Evolutionary conservation across 2,888 invertebrate species (phyloP), one percentile per base, ranked within the genome.

Genomic region (Mesorhabditis sp.): DNA sequence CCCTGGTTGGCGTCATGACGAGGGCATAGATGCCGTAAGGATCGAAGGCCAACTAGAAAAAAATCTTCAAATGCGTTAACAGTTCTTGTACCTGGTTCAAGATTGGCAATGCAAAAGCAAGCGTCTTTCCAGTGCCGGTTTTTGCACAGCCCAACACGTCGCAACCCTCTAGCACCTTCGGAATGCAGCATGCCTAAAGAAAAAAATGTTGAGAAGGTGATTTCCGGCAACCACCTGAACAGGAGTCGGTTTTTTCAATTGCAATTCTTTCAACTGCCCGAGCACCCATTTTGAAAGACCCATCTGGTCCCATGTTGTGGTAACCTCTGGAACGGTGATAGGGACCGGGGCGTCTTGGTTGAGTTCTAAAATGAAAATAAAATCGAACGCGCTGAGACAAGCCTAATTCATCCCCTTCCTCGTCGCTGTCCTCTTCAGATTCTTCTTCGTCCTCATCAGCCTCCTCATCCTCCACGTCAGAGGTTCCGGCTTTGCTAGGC

Each of bases 121-220:
- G 91, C 0, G 98, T 98, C 89, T 98, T 98, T 3, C 97, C 97
- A 70, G 95, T 95, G 13, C 97, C 97, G 6, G 97, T 98, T 87
- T 96, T 95, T 0, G 96, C 95, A 80, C 94, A 94, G 6, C 95
- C 97, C 74, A 98, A 92, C 80, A 94, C 94, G 88, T 96, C 93
- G 79, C 90, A 89, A 77, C 88, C 88, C 74, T 85, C 83, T 45
- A 89, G 74, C 69, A 88, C 86, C 61, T 77, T 75, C 3, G 84
- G 84, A 64, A 84, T 84, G 66, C 84, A 84, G 15, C 75, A 74
- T 0, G 74, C 75, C 72, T 82, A 76, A 10, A 84, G 76, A 13
- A 5, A 42, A 13, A 62, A 62, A 58, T 62, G 42, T 4, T 44
- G 28, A 13, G 6, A 45, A 45, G 7, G 44, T 2, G 43, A 7